These are phyloP conservation scores for Ifrita kowaldi DNA, from an alignment of 2,113 vertebrate genomes.

Conservation along the genomic window DNA sequence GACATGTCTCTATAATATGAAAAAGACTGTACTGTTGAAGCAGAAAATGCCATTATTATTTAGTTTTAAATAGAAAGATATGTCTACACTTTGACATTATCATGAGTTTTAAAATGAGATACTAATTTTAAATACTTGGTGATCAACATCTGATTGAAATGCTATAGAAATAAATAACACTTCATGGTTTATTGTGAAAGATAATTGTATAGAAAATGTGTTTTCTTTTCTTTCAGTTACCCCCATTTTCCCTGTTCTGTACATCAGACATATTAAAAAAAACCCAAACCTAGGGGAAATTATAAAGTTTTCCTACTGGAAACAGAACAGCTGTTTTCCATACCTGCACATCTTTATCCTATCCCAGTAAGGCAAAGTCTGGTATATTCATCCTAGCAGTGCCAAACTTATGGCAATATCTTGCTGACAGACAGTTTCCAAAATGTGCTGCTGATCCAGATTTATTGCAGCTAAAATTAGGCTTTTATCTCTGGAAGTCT, in stretches of 20 bases:
- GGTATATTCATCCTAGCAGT: neutral
- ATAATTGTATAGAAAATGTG: neutral
- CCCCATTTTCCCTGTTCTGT: neutral
- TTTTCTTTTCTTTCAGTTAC: neutral
- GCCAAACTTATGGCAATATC: neutral
- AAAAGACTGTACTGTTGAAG: neutral
- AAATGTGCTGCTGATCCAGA: neutral
- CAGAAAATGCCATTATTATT: neutral
- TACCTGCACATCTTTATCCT: neutral
- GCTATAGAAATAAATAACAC: neutral
- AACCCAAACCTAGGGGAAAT: neutral
- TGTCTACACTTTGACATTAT: neutral
- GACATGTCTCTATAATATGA: neutral
- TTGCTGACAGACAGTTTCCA: neutral
- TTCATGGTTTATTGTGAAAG: neutral
- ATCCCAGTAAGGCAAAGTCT: neutral
- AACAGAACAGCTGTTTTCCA: neutral
- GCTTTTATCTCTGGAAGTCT: neutral
- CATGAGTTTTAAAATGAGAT: neutral
- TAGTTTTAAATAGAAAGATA: neutral
- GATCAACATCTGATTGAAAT: neutral
- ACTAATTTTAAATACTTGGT: neutral
- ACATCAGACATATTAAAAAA: neutral
- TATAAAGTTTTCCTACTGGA: neutral
- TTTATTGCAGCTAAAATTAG: neutral